Evolutionary conservation across 2,113 vertebrate species (phyloP), one percentile per base, ranked within the genome.

Genomic region (Mus spicilegus): DNA sequence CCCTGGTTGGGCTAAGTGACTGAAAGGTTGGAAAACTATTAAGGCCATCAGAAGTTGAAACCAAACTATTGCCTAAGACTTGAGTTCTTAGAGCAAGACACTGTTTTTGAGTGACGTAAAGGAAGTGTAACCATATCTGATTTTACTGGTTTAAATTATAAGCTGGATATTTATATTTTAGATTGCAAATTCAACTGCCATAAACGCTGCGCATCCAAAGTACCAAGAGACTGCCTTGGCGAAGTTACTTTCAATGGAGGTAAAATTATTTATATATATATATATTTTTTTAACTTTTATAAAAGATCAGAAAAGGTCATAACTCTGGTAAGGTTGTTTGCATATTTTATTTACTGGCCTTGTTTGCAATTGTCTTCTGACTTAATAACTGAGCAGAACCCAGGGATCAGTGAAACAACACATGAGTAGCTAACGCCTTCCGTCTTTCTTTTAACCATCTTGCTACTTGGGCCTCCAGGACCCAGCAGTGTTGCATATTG

Each of bases 171-270:
- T 97, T 97, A 85, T 93, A 0, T 97, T 96, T 95, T 97, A 99
- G 99, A 99, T 97, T 99, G 99, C 98, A 99, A 99, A 98, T 99
- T 99, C 98, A 99, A 99, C 96, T 99, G 99, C 97, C 99, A 99
- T 98, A 99, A 99, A 97, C 99, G 99, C 86, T 99, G 99, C 96
- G 99, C 99, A 77, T 99, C 99, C 89, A 99, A 99, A 99, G 99
- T 99, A 98, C 99, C 99, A 33, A 99, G 98, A 98, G 99, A 99
- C 97, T 99, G 99, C 98, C 99, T 99, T 93, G 99, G 99, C 96
- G 99, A 99, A 96, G 99, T 99, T 76, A 97, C 99, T 97, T 99
- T 99, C 98, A 99, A 99, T 96, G 99, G 99, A 99, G 99, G 99
- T 99, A 98, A 97, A 90, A 90, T 90, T 36, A 0, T 33, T 4